Evolutionary conservation across 2,113 vertebrate genomes (phyloP), one percentile per base, ranked within the genome.

Genomic region (Eulemur macaco): DNA sequence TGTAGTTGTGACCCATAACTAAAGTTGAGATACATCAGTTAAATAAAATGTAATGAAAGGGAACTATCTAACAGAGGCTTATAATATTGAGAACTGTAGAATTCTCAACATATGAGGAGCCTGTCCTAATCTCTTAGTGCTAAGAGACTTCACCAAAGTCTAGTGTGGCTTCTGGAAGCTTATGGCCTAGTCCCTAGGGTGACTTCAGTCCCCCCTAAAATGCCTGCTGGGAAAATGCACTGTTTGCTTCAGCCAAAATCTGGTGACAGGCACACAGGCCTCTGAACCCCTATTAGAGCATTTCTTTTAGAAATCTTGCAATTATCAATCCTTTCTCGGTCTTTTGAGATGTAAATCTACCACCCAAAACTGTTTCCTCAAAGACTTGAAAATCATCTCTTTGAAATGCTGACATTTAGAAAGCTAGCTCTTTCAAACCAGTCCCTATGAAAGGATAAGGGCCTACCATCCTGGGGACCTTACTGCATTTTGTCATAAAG

Each of bases 101-200:
- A 50, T 4, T 47, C 45, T 58, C 1, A 34, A 47, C 0, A 29
- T 54, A 39, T 52, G 56, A 52, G 20, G n/a, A 52, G 18, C 5
- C 18, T 58, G 21, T 69, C 50, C 6, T 60, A 63, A 73, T 12
- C 20, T 87, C 64, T 84, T 63, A 29, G 10, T 15, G 29, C 23
- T 17, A 34, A 78, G 4, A 54, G 6, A n/a, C 1, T n/a, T 50
- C 17, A n/a, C 13, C 18, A 34, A 37, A 74, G 23, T 56, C 6
- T 42, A 64, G 42, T 12, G 17, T 50, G 15, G 13, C 10, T 89
- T 92, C 64, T 47, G 34, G n/a, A 9, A 78, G 4, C 27, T 39
- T 60, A 13, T 25, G 52, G 13, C 1, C 45, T 2, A 27, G 20
- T 17, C 11, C 4, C 5, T 27, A 54, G 5, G 1, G 37, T 29